A percentile compares a stretch with the other conserved stretches of the same genome.
phyloP scores from a whole-genome alignment of 1,140 invertebrate genomes.

The Plectrocnemia conspersa region DNA sequence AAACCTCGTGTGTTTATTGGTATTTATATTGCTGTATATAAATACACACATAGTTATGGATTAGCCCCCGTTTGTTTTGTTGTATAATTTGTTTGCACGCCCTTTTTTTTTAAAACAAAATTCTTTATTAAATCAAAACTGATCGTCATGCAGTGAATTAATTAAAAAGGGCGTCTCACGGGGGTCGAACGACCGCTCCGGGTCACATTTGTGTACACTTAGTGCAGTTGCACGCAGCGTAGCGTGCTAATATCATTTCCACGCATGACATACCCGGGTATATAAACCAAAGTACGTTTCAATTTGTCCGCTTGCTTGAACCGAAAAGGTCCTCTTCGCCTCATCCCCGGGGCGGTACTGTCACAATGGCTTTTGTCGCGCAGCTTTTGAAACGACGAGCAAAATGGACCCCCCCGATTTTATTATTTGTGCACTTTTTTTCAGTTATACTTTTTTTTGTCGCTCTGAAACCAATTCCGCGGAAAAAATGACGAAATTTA shows the following conservation, averaged over 20 bases:
- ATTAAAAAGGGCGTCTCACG: neutral
- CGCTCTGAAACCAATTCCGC: conserved; percentile 6
- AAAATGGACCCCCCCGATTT: neutral
- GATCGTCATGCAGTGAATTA: neutral
- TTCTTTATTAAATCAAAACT: neutral
- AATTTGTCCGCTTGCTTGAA: conserved; percentile 28
- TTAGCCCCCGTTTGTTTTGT: neutral
- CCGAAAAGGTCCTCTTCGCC: conserved; percentile 21
- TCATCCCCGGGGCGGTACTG: neutral
- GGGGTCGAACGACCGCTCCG: neutral
- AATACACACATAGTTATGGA: neutral
- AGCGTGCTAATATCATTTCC: conserved; percentile 29
- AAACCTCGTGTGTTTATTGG: too few relatives aligned
- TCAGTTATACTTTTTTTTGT: neutral
- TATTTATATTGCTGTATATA: neutral
- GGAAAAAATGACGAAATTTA: conserved; percentile 21
- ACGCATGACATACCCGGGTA: conserved; percentile 17
- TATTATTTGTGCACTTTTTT: neutral
- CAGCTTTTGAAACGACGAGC: conserved; percentile 8
- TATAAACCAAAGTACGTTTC: conserved; percentile 26
- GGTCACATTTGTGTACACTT: conserved; percentile 21
- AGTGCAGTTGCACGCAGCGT: conserved; percentile 24
- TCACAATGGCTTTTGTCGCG: conserved; percentile 10
- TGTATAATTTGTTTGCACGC: neutral
- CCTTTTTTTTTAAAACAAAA: neutral